These are phyloP conservation scores for Setophaga kirtlandii DNA, from an alignment of 2,113 vertebrate genomes.

Conservation along the genomic window DNA sequence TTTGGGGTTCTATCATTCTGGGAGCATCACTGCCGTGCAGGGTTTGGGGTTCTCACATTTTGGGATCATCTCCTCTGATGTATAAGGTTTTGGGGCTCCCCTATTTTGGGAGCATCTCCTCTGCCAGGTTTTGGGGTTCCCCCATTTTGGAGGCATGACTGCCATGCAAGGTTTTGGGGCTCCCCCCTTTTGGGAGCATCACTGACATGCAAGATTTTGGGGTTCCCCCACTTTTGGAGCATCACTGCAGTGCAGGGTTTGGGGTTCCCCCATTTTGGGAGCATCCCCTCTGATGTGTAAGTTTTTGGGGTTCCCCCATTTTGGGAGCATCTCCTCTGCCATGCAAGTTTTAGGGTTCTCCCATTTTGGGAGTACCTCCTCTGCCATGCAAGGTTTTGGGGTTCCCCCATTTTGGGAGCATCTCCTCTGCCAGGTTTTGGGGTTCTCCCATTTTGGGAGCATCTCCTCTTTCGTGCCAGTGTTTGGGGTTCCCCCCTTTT, in stretches of 20 bases:
- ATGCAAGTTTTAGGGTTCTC: fast-evolving
- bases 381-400: fast-evolving
- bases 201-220: too few relatives aligned
- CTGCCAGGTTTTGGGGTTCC: too few relatives aligned
- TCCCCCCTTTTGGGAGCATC: not conserved
- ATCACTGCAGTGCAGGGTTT: too few relatives aligned
- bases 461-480: fast-evolving
- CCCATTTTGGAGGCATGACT: not conserved
- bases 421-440: fast-evolving
- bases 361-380: fast-evolving
- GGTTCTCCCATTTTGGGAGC: fast-evolving
- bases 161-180: fast-evolving
- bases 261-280: not conserved
- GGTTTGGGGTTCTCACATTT: too few relatives aligned
- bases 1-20: too few relatives aligned
- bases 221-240: too few relatives aligned
- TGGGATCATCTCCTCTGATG: not conserved
- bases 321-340: fast-evolving
- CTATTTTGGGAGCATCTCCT: not conserved
- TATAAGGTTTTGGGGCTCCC: not conserved
- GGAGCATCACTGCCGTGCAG: not conserved
- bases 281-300: fast-evolving
- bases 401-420: too few relatives aligned
- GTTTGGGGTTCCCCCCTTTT: not conserved
- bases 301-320: not conserved